Conservation (phyloP, 2,888 invertebrate species). For the Leucoma salicis region DNA sequence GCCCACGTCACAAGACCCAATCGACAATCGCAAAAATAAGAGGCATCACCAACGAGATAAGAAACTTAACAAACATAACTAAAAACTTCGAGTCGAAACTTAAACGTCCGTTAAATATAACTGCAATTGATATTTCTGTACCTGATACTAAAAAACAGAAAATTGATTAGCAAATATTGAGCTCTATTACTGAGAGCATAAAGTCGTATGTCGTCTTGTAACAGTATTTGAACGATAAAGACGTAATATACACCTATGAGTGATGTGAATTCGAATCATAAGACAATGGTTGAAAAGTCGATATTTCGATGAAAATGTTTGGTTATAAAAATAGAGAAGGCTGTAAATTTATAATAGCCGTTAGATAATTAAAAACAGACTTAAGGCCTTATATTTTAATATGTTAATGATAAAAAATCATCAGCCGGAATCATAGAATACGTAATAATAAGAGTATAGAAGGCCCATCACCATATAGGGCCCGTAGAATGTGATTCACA, state of each 20-base stretch:
- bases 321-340: neutral
- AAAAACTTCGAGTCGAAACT: constrained; percentile 44
- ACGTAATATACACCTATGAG: no score
- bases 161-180: constrained; percentile 34
- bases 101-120: constrained; percentile 40
- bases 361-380: no score
- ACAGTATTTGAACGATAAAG: no score
- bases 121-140: constrained; percentile 24
- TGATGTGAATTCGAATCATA: neutral
- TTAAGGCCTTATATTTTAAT: no score
- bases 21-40: constrained; percentile 52
- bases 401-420: no score
- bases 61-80: constrained; percentile 47
- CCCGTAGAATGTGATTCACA: no score
- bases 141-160: constrained; percentile 53
- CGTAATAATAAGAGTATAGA: no score
- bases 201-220: constrained; percentile 1
- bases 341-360: neutral
- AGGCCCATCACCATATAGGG: no score
- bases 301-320: neutral
- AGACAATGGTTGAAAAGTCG: neutral
- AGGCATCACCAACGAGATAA: constrained; percentile 59
- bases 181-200: constrained; percentile 3
- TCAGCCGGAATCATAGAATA: no score
- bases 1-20: constrained; percentile 36